Evolutionary conservation across 2,113 vertebrate species (phyloP).

Genomic region (Cygnus buccinator): DNA sequence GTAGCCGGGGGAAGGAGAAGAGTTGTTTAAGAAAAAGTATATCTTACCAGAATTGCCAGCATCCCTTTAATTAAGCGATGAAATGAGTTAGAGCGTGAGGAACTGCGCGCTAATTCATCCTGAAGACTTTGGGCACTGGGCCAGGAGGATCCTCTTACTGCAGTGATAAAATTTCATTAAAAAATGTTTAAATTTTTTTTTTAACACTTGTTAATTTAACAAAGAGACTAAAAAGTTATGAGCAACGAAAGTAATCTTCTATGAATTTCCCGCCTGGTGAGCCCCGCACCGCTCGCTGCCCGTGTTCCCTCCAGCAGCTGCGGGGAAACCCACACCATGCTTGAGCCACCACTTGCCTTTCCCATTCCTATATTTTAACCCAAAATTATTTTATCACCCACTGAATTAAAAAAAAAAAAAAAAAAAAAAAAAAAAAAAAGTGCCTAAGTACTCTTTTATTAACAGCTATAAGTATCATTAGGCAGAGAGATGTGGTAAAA

Average conservation of each 20-base stretch:
- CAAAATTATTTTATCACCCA: constrained; percentile 20
- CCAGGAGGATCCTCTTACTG: constrained; percentile 44
- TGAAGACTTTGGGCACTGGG: not conserved
- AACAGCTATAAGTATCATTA: constrained; percentile 61
- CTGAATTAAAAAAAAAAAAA: not conserved
- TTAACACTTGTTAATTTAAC: not conserved
- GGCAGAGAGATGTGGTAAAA: constrained; percentile 58
- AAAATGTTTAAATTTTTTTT: not conserved
- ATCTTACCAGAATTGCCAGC: not conserved
- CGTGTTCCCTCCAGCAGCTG: accelerated
- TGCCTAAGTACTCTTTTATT: constrained; percentile 63
- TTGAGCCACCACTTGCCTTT: not conserved
- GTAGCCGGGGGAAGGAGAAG: not conserved
- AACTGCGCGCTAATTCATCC: constrained; percentile 8
- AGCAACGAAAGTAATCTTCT: not conserved
- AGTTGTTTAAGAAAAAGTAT: not conserved
- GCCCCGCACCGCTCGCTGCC: accelerated
- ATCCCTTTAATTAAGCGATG: constrained; percentile 25
- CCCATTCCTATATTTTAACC: not conserved
- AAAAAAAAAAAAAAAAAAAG: not conserved
- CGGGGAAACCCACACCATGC: not conserved
- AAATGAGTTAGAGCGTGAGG: constrained; percentile 33
- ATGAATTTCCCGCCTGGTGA: accelerated
- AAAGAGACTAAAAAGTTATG: not conserved
- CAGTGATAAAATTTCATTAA: not conserved